A percentile compares a stretch with the other conserved stretches of the same genome.
These are phyloP conservation scores for Ptilonorhynchus violaceus DNA, from an alignment of 2,113 vertebrate genomes.

Conservation along the genomic window DNA sequence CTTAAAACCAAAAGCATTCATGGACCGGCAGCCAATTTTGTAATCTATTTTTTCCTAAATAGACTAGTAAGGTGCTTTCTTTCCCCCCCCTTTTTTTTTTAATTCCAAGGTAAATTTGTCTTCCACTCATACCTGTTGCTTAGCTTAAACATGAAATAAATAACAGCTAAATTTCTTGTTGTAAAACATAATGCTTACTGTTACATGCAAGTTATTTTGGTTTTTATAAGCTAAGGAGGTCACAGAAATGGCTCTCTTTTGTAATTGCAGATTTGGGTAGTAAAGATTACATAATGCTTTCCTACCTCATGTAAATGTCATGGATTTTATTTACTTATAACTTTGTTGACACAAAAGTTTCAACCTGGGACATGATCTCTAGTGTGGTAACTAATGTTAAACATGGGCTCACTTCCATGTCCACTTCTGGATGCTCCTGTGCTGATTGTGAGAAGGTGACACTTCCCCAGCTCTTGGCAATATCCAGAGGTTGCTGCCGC, in stretches of 20 bases:
- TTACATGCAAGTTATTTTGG: not conserved
- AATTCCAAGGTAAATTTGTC: not conserved
- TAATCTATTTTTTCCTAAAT: not conserved
- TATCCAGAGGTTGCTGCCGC: not conserved
- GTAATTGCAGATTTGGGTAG: not conserved
- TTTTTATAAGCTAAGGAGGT: not conserved
- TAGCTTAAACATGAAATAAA: not conserved
- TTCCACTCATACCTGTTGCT: not conserved
- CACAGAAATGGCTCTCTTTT: not conserved
- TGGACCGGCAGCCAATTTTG: not conserved
- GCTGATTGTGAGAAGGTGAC: not conserved
- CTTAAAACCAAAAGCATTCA: not conserved
- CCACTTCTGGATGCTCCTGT: not conserved
- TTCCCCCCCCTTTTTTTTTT: rapidly evolving
- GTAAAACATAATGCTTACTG: not conserved
- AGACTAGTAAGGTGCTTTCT: not conserved
- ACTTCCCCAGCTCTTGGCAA: not conserved
- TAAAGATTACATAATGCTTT: not conserved
- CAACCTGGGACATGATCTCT: not conserved
- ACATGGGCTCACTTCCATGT: not conserved
- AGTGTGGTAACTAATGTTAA: not conserved
- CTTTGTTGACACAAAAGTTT: not conserved
- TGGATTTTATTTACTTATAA: not conserved
- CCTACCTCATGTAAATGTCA: not conserved
- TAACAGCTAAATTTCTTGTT: not conserved